Evolutionary conservation across 2,113 vertebrate genomes (phyloP), one percentile per base, ranked within the genome.

Genomic region (Butorides virescens): DNA sequence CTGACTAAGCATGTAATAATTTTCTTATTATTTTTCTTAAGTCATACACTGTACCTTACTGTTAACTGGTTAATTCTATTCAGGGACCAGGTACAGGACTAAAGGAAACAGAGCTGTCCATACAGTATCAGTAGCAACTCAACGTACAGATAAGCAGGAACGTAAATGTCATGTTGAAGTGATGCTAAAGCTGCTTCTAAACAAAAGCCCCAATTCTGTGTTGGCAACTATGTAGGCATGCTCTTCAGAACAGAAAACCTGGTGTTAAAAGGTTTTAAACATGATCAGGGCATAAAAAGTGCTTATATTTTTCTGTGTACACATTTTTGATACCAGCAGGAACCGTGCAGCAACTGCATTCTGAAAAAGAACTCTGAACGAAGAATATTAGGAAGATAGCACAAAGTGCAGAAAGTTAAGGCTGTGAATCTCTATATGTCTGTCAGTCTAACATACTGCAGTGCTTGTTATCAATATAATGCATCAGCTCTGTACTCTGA

Each of bases 1-100:
- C 68, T 91, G 93, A 92, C 82, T 88, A 56, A 91, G 80, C 62
- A 34, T n/a, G 50, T 92, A 59, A 84, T 87, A 75, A 49, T 79
- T 93, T 83, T 94, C 30, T 52, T 84, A 44, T 52, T 84, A 29
- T 66, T 86, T 89, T 85, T 87, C 36, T 74, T 61, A 93, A 84
- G 27, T 61, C 37, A 34, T 52, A 29, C 44, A 50, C 30, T 50
- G 46, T 21, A 8, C 12, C 34, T 81, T 70, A 79, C 17, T 16
- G 17, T 70, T 78, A 68, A 84, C 27, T 62, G 34, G n/a, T 76
- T 58, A 61, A 52, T 47, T 94, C 22, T 58, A 39, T 34, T 37
- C 19, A 91, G 34, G 44, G 27, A 61, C 53, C 32, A 39, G 29
- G 10, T 70, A 39, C 11, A 56, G 53, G 29, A 67, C 46, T 73